Conservation (phyloP, 2,113 vertebrate species). For the Sorex araneus region DNA sequence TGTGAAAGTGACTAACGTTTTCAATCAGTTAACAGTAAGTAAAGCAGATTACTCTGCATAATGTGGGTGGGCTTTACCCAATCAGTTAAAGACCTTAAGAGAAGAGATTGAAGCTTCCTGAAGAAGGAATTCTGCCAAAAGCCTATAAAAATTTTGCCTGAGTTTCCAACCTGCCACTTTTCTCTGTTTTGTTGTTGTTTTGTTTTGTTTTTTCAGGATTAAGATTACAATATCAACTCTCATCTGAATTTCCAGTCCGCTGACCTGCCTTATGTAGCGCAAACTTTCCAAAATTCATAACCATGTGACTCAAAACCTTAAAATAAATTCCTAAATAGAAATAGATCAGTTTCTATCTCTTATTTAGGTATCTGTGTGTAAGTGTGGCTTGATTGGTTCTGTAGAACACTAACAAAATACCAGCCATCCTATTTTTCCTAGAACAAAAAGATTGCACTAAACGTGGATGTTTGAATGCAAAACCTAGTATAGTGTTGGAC, state of each 20-base stretch:
- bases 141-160: neutral
- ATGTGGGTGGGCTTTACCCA: neutral
- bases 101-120: neutral
- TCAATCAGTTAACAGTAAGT: neutral
- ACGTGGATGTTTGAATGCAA: neutral
- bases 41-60: neutral
- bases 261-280: neutral
- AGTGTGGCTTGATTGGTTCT: neutral
- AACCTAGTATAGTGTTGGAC: neutral
- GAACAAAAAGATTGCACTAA: neutral
- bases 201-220: no score
- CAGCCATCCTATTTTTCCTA: neutral
- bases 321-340: neutral
- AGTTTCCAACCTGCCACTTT: neutral
- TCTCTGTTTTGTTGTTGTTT: no score
- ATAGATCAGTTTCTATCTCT: neutral
- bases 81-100: neutral
- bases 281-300: neutral
- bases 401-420: neutral
- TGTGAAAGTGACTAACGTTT: neutral
- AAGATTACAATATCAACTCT: neutral
- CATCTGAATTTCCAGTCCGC: neutral
- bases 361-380: neutral
- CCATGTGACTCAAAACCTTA: neutral
- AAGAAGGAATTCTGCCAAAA: neutral